phyloP scores from a whole-genome alignment of 2,113 vertebrate genomes.

The Thamnophis sirtalis region DNA sequence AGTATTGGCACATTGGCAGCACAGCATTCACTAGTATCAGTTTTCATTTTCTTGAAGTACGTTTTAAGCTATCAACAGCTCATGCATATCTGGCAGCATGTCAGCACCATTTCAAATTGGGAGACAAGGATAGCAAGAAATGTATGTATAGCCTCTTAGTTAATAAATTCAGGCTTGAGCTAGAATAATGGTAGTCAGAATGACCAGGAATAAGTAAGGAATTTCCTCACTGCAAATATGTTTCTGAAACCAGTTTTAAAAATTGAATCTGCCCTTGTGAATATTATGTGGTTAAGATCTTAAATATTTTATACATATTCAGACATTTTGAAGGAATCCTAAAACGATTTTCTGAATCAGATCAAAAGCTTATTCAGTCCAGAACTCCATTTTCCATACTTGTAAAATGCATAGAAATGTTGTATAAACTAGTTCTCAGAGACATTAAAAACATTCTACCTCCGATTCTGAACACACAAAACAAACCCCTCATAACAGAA shows the following conservation, averaged over 20 bases:
- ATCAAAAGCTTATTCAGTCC: background rate
- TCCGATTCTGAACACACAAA: background rate
- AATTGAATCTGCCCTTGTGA: background rate
- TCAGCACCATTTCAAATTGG: background rate
- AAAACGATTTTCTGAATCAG: background rate
- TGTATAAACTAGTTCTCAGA: background rate
- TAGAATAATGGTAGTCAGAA: background rate
- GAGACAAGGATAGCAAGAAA: background rate
- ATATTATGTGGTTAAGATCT: background rate
- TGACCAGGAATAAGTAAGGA: background rate
- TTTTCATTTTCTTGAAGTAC: background rate
- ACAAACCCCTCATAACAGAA: background rate
- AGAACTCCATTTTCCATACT: background rate
- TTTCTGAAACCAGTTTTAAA: background rate
- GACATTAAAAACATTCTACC: background rate
- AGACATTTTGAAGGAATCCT: background rate
- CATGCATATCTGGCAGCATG: background rate
- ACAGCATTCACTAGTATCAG: background rate
- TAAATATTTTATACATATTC: background rate
- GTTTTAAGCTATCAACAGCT: background rate
- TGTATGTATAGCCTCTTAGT: background rate
- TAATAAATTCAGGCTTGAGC: background rate
- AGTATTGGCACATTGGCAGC: background rate
- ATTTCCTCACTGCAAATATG: background rate
- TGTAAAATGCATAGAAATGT: background rate